Evolutionary conservation across 1,140 invertebrate species (phyloP).

Genomic region (Lepidostoma basale): DNA sequence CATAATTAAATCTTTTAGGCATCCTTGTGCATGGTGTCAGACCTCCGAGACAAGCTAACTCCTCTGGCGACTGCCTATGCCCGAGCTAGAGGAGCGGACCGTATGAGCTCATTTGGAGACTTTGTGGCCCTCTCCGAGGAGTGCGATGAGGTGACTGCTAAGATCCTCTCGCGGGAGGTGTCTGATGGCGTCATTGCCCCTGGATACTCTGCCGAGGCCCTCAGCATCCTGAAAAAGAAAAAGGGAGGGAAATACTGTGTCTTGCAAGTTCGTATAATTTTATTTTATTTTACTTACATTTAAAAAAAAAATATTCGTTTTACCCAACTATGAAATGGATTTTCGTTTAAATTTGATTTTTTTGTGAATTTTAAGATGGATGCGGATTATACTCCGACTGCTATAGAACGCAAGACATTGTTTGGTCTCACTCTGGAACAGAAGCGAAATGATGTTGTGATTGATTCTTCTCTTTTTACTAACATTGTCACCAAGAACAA

Average conservation of each 20-base stretch:
- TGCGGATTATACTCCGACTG: conserved; percentile 78
- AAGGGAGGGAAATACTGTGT: conserved; percentile 94
- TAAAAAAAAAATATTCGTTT: neutral
- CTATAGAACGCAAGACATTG: conserved; percentile 84
- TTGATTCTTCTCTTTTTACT: conserved; percentile 78
- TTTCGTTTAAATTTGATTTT: neutral
- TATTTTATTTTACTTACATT: neutral
- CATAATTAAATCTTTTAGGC: conserved; percentile 64
- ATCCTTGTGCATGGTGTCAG: conserved; percentile 92
- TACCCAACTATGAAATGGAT: neutral
- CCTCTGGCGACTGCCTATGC: conserved; percentile 95
- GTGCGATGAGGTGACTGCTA: conserved; percentile 87
- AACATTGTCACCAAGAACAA: conserved; percentile 83
- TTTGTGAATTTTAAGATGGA: conserved; percentile 76
- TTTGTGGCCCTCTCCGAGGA: conserved; percentile 93
- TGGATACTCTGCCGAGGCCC: conserved; percentile 81
- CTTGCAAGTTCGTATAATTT: conserved; percentile 65
- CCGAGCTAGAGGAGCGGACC: conserved; percentile 92
- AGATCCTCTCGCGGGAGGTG: conserved; percentile 79
- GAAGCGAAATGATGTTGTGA: conserved; percentile 86
- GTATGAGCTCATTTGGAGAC: conserved; percentile 99
- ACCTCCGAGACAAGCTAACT: conserved; percentile 75
- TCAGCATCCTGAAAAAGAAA: conserved; percentile 92
- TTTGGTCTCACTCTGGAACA: conserved; percentile 94
- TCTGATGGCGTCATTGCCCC: conserved; percentile 98